phyloP scores from a whole-genome alignment of 1,140 invertebrate species.

The Danaus plexippus region DNA sequence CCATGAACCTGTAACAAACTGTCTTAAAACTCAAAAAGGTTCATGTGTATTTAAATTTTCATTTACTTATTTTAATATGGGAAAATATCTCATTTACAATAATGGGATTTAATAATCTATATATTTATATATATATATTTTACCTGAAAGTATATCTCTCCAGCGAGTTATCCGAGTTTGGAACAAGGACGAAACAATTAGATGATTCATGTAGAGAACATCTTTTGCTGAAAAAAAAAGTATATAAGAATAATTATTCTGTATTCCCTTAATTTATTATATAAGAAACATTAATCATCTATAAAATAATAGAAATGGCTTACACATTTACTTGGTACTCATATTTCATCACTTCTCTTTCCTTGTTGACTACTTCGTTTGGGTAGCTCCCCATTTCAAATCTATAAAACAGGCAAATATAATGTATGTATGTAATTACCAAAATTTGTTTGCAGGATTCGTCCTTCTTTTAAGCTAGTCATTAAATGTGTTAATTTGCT shows the following conservation, averaged over 20 bases:
- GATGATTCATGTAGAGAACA: constrained; percentile 64
- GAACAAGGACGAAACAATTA: constrained; percentile 63
- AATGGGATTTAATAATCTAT: background rate
- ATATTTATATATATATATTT: background rate
- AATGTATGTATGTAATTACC: no score
- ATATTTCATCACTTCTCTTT: constrained; percentile 89
- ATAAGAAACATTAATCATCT: background rate
- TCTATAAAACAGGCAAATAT: constrained; percentile 29
- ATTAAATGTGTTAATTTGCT: no score
- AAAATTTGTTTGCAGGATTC: no score
- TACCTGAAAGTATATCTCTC: constrained; percentile 75
- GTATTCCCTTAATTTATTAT: no score
- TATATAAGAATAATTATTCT: no score
- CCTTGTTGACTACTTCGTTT: constrained; percentile 77
- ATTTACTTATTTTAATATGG: constrained; percentile 41
- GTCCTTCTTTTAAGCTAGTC: no score
- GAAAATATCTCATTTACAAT: background rate
- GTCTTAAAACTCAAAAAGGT: no score
- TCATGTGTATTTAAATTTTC: background rate
- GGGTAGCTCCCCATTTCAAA: constrained; percentile 80
- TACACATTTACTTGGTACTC: constrained; percentile 76
- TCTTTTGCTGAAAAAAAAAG: constrained; percentile 57
- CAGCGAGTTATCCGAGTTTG: constrained; percentile 62
- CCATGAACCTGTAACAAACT: no score
- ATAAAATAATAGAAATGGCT: constrained; percentile 26